These are phyloP conservation scores for Podocnemis expansa DNA, from an alignment of 2,113 vertebrate species.

Conservation along the genomic window DNA sequence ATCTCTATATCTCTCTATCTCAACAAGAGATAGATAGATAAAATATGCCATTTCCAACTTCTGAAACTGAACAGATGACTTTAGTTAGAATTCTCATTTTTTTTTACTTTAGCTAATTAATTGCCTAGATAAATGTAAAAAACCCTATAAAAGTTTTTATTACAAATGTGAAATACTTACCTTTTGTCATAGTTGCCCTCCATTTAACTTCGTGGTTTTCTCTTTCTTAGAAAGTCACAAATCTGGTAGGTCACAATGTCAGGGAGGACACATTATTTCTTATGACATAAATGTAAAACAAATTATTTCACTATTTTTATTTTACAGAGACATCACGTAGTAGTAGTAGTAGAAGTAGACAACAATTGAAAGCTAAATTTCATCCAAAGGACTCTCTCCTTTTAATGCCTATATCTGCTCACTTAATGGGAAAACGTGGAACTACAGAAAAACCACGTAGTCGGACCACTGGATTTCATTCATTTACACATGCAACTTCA, in stretches of 20 bases:
- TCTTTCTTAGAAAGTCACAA: not conserved
- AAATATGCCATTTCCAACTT: not conserved
- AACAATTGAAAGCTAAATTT: slow-evolving; percentile 44
- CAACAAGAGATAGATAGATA: no score
- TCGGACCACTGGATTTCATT: not conserved
- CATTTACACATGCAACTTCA: slow-evolving; percentile 43
- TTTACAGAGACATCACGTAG: slow-evolving; percentile 29
- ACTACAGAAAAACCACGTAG: not conserved
- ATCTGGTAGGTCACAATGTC: not conserved
- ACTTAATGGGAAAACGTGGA: slow-evolving; percentile 49
- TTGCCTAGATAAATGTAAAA: not conserved
- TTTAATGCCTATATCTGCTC: slow-evolving; percentile 52
- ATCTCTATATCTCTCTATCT: no score
- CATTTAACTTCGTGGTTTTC: not conserved
- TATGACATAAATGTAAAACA: not conserved
- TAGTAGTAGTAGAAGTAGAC: not conserved
- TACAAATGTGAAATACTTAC: not conserved
- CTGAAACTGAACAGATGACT: not conserved
- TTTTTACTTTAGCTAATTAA: not conserved
- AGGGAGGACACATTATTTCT: not conserved
- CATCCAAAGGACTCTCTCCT: slow-evolving; percentile 63
- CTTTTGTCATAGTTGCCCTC: not conserved
- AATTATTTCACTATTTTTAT: not conserved
- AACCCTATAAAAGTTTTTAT: not conserved
- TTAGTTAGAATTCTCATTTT: not conserved